Evolutionary conservation across 2,113 vertebrate species (phyloP), one percentile per base, ranked within the genome.

Genomic region (Aleadryas rufinucha): DNA sequence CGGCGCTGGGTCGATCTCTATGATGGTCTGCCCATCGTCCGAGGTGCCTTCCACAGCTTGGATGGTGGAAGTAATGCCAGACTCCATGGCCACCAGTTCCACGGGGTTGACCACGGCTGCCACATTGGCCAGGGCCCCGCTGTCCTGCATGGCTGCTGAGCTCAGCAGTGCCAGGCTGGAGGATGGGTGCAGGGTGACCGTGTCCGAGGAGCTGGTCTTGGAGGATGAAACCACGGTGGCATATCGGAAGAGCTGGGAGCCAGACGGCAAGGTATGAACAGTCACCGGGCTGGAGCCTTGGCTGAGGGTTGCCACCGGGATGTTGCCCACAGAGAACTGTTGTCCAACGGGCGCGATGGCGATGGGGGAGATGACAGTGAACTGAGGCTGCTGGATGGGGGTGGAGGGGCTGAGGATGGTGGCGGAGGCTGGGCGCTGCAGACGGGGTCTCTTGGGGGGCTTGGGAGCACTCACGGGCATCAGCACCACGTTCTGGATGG

Each of bases 381-480:
- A 99, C 18, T 99, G 99, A 76, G 98, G 98, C 93, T 98, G 99
- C 96, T 99, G 98, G 60, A 98, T 83, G 41, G 94, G 97, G 39
- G 98, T 90, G 76, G 98, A 97, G 22, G 98, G 98, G 92, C 98
- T 98, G 77, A 99, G 97, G 65, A 99, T 98, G 1, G 99, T 98
- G 96, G 99, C 98, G 0, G 99, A 99, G 77, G 99, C 98, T 1
- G 99, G 99, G 53, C 99, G 98, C 96, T 99, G 99, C 66, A 99
- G 98, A 15, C 99, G 98, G 44, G 99, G 99, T 33, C 99, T 97
- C 92, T 99, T 99, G 17, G 98, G 98, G 42, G 98, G 98, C 47
- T 99, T 98, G 44, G 98, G 98, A 37, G 97, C 96, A 6, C 98
- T 98, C 88, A 99, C 95, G 1, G 98, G 98, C 97, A 98, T 98